Percentiles rank a stretch among this genome's conserved stretches.
These are phyloP conservation scores for Epistrophe eligans DNA, from an alignment of 2,888 invertebrate genomes.

Conservation along the genomic window DNA sequence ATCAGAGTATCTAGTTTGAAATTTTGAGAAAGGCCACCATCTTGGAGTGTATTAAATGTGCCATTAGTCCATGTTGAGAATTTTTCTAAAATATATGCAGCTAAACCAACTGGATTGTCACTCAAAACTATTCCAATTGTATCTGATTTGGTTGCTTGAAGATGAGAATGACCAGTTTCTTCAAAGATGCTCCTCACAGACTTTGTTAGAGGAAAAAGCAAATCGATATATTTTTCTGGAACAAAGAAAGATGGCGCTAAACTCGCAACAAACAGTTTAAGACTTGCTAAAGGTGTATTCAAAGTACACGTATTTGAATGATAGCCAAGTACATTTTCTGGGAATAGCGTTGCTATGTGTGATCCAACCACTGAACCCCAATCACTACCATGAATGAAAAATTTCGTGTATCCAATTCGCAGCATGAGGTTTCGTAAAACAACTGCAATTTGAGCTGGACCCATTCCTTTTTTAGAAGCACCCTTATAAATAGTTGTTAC, in stretches of 20 bases:
- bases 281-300: slow-evolving; percentile 79
- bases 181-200: slow-evolving; percentile 79
- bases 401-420: slow-evolving; percentile 87
- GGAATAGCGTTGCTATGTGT: slow-evolving; percentile 88
- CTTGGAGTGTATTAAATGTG: slow-evolving; percentile 84
- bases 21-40: slow-evolving; percentile 87
- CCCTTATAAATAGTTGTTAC: slow-evolving; percentile 36
- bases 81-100: slow-evolving; percentile 95
- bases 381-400: slow-evolving; percentile 91
- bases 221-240: slow-evolving; percentile 84
- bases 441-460: slow-evolving; percentile 85
- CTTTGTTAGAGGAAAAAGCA: slow-evolving; percentile 84
- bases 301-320: slow-evolving; percentile 87
- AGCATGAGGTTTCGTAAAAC: slow-evolving; percentile 88
- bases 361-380: slow-evolving; percentile 90
- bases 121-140: slow-evolving; percentile 87
- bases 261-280: slow-evolving; percentile 84
- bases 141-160: slow-evolving; percentile 95
- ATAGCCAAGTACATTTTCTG: slow-evolving; percentile 86
- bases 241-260: slow-evolving; percentile 86
- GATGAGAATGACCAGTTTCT: slow-evolving; percentile 88
- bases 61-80: slow-evolving; percentile 90
- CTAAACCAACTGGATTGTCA: slow-evolving; percentile 90
- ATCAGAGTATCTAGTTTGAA: slow-evolving; percentile 85
- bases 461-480: slow-evolving; percentile 60